A percentile compares a stretch with the other conserved stretches of the same genome.
phyloP scores from a whole-genome alignment of 2,797 vertebrate genomes.

The Coracias cyanogaster region DNA sequence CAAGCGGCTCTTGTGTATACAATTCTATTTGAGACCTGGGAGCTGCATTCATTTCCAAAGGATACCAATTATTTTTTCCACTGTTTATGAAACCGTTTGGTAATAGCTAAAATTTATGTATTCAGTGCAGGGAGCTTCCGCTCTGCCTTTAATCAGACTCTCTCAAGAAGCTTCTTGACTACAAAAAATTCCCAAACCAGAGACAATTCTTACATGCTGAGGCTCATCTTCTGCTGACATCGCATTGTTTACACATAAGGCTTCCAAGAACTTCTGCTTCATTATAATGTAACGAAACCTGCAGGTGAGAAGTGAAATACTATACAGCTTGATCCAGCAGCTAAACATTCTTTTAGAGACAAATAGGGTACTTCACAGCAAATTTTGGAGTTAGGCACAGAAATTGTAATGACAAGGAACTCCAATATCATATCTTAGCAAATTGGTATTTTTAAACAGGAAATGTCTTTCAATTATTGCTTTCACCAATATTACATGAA shows the following conservation, averaged over 20 bases:
- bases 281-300: conserved; percentile 96
- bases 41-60: background rate
- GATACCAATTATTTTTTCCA: background rate
- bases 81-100: background rate
- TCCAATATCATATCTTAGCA: background rate
- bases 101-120: background rate
- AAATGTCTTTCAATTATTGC: background rate
- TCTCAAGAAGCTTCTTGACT: background rate
- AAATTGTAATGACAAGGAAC: background rate
- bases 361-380: background rate
- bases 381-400: background rate
- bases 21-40: background rate
- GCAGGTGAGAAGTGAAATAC: conserved; percentile 25
- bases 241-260: conserved; percentile 95
- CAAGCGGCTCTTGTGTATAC: background rate
- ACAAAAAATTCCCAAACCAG: background rate
- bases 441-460: background rate
- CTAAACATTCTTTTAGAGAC: background rate
- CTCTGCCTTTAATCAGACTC: background rate
- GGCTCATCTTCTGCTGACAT: conserved; percentile 93
- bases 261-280: conserved; percentile 97
- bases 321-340: background rate
- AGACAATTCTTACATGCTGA: conserved; percentile 87
- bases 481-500: background rate
- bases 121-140: background rate